A percentile compares a stretch with the other conserved stretches of the same genome.
Conservation (phyloP, 2,888 invertebrate species). For the Lottia gigantea region DNA sequence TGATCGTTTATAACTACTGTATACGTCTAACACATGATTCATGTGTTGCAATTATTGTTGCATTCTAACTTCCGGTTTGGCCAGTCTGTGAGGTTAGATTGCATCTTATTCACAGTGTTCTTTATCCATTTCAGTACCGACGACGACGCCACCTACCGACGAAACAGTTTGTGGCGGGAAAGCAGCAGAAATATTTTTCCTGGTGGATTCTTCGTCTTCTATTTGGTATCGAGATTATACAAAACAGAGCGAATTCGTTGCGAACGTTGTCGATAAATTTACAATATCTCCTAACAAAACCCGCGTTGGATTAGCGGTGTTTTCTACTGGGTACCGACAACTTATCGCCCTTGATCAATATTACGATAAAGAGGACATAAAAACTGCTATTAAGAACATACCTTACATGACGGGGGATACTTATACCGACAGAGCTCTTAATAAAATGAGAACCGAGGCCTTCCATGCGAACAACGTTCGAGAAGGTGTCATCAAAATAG, state of each 20-base stretch:
- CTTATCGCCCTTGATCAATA: neutral
- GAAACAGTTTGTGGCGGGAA: neutral
- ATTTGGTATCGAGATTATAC: neutral
- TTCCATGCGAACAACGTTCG: constrained; percentile 9
- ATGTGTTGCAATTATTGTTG: no score
- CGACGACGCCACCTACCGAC: neutral
- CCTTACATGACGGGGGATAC: constrained; percentile 17
- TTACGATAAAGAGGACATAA: neutral
- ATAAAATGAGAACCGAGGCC: constrained; percentile 18
- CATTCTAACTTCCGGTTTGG: no score
- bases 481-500: constrained; percentile 37
- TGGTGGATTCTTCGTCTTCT: neutral
- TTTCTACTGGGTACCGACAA: neutral
- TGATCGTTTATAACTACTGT: no score
- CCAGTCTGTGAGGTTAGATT: no score
- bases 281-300: neutral
- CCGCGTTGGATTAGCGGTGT: neutral
- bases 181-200: neutral
- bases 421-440: constrained; percentile 18
- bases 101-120: no score
- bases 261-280: neutral
- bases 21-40: no score
- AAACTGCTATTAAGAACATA: neutral
- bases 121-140: no score
- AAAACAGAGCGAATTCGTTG: neutral